Base-by-base conservation (phyloP, 2,888 invertebrate species). In the Phaedon cochleariae region DNA sequence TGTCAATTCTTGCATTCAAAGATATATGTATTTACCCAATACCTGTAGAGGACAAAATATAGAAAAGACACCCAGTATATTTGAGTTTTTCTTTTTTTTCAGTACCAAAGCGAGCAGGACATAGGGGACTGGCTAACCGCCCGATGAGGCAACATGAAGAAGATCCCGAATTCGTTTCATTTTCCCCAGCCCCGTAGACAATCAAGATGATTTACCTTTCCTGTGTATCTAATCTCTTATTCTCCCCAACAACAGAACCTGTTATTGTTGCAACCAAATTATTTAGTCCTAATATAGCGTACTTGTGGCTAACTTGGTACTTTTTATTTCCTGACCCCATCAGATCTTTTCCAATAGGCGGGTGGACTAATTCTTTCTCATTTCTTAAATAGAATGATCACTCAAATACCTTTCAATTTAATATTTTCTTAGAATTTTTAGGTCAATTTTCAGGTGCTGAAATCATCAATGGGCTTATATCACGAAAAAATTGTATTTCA, bases 131-230 rank as follows among this genome's bases (percentile, higher is more conserved):
- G 80, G 79, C 65, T 80, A 26, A 77, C 80, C 34, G 73, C 74
- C 70, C 71, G 80, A 82, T 81, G 81, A 82, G 79, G 74, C 67
- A 72, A 60, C 73, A 29, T 17, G 15, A 9, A 18, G 34, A 58
- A 15, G 7, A 58, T 49, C 37, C 58, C 63, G 31, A 58, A 61
- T 57, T 61, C 41, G 26, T 68, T 70, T 75, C 66, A 67, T 67
- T 74, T 73, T 69, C 72, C 76, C 75, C 76, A 76, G 73, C 77
- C 78, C 77, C 73, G 80, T 81, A 81, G 81, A 81, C 80, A 80
- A 81, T 81, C 80, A 79, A 69, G 70, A 69, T 77, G 20, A 53
- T 49, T 45, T 55, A n/a, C n/a, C 41, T 22, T 45, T 51, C 49
- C 37, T 49, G 65, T 72, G 68, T 73, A 58, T 57, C 67, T 64